Evolutionary conservation across 1,140 invertebrate genomes (phyloP), one percentile per base, ranked within the genome.

Genomic region (Philopotamus ludificatus): DNA sequence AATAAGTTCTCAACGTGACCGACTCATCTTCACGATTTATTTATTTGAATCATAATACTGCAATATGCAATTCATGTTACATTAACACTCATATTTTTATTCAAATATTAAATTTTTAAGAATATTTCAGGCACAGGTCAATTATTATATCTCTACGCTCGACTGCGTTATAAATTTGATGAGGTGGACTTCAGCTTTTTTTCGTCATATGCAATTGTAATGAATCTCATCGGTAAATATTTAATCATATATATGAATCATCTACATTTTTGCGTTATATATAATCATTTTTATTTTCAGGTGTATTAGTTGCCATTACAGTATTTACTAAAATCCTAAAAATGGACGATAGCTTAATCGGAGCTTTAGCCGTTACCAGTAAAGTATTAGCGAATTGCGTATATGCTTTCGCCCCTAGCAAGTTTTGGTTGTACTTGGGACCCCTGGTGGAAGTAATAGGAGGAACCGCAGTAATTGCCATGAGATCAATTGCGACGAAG

Each of bases 401-500:
- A 1, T 82, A 77, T 28, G 77, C 74, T 0, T 70, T 78, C 23
- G 76, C 78, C 7, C 77, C 79, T 0, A 76, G 69, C 0, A 75
- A 71, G 39, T 25, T 69, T 2, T 80, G 77, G 77, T 74, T 81
- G 23, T 82, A 74, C 49, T 34, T 71, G 9, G 81, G 74, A 18
- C 79, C 80, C 1, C 70, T 75, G 10, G 77, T 85, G 10, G 82
- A 83, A 63, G 75, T 85, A 20, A 80, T 85, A 54, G 83, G 81
- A 12, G 81, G 79, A 28, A 76, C 81, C 7, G 81, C 80, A 25
- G 73, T 77, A 3, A 82, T 83, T 7, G 79, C 79, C 2, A 77
- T 84, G n/a, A 75, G 83, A 63, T 84, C 84, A 2, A 70, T 85
- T 54, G 82, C 81, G 1, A 85, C 84, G 1, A 85, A 86, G 74